Conservation (phyloP, 2,888 invertebrate genomes). For the Folsomia candida region DNA sequence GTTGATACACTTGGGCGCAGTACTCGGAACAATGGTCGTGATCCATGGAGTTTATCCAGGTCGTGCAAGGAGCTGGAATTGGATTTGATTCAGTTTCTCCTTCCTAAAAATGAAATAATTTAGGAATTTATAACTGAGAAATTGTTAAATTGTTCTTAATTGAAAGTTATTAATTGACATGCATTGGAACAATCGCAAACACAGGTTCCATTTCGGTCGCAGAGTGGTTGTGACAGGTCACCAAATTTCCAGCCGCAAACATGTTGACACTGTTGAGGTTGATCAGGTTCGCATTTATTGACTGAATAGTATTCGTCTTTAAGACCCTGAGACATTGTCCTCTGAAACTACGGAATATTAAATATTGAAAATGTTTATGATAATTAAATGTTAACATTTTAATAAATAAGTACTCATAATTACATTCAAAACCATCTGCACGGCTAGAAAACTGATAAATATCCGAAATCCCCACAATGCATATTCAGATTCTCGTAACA, state of each 20-base stretch:
- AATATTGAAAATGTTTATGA: too few relatives aligned
- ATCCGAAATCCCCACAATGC: too few relatives aligned
- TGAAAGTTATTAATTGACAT: conserved; percentile 7
- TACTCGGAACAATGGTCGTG: conserved; percentile 12
- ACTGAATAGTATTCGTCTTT: neutral
- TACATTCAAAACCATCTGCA: too few relatives aligned
- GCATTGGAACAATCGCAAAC: conserved; percentile 36
- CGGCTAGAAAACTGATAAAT: too few relatives aligned
- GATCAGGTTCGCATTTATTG: conserved; percentile 3
- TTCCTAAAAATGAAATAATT: neutral
- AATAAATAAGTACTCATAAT: too few relatives aligned
- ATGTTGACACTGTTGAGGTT: too few relatives aligned
- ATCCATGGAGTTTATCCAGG: neutral
- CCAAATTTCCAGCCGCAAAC: neutral
- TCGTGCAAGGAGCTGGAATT: neutral
- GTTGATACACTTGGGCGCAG: conserved; percentile 17
- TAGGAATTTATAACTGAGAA: neutral
- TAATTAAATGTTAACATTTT: too few relatives aligned
- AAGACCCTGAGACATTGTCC: too few relatives aligned
- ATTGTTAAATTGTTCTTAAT: neutral
- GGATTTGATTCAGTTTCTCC: neutral
- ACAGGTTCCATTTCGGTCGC: conserved; percentile 32
- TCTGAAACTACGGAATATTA: too few relatives aligned
- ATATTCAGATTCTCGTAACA: too few relatives aligned
- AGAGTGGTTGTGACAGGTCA: too few relatives aligned